Evolutionary conservation across 2,888 invertebrate genomes (phyloP), one percentile per base, ranked within the genome.

Genomic region (Ferdinandea cuprea): DNA sequence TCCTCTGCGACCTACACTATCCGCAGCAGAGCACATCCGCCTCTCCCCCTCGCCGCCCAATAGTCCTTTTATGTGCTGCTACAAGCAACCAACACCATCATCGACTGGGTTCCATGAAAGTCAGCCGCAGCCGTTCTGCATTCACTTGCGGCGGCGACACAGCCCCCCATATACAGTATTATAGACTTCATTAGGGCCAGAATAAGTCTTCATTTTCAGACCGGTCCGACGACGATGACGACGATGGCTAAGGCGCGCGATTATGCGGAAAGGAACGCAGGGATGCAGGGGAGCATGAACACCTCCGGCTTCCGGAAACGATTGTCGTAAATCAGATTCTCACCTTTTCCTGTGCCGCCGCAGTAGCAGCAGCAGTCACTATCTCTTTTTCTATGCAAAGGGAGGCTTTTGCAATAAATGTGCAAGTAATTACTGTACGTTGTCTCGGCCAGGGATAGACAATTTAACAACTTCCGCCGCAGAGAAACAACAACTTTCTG

Each of bases 241-340:
- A 8, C 11, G 35, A 9, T 8, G 19, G 44, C 11, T 9, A 21
- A 44, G 44, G 44, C 44, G 35, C n/a, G 42, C 17, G 46, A 54
- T 61, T 46, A 32, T 48, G 30, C 48, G 11, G 54, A 30, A 40
- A 56, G 56, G 11, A 54, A 32, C 40, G 30, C 46, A n/a, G 54
- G 15, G 30, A 48, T 46, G 11, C 40, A 15, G 40, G 13, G 13
- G 40, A 50, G 35, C 63, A 48, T 25, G 71, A 65, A 54, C 54
- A 71, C 71, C 77, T 81, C 48, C 72, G 72, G 59, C 56, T 66
- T 78, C 68, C 71, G 72, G 68, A 83, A 72, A 42, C 58, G 59
- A 68, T 78, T 83, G 54, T 73, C 68, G 66, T 78, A 83, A 83
- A 83, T 83, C 78, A 83, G 72, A 66, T 78, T 73, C 58, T 61